Evolutionary conservation across 2,797 vertebrate species (phyloP), one percentile per base, ranked within the genome.

Genomic region (Cyprinodon diabolis): DNA sequence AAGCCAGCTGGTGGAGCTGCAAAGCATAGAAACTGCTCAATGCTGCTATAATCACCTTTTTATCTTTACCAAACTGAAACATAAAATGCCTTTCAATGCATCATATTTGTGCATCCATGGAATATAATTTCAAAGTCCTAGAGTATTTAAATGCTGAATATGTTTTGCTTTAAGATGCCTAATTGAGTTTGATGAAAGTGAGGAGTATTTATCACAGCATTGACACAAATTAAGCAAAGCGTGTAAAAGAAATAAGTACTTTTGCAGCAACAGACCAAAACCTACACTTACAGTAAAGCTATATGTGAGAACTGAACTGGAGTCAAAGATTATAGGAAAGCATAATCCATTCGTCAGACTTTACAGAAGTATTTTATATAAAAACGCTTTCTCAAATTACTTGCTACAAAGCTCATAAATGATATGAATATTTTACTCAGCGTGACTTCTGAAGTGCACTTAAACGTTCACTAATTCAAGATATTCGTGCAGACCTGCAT

Each of bases 391-490:
- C 55, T 74, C 43, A 62, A 48, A 82, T 78, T 49, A 75, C 74
- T 55, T 72, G 72, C 23, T 35, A 63, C 11, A 21, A 54, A 48
- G 3, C 60, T 45, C 54, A 75, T 70, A 62, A 85, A 79, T 74
- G 1, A 21, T 63, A 58, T 68, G 23, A 82, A 80, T 88, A 80
- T 88, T 90, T 87, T 52, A 73, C 68, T 72, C 67, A 10, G 65
- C 4, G 30, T 56, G 69, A 78, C 72, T 48, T 75, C 57, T 79
- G 68, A 72, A 82, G 75, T 72, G 79, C 77, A 82, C 69, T 76
- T 76, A 68, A 40, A 79, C 66, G 67, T 74, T 83, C 68, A 68
- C 65, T 70, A 54, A 81, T 80, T 86, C 51, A 71, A 56, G 78
- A 75, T 82, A 83, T 86, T 74, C 66, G 52, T 65, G 57, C 40